These are phyloP conservation scores for Caloenas nicobarica DNA, from an alignment of 2,113 vertebrate species.

Conservation along the genomic window DNA sequence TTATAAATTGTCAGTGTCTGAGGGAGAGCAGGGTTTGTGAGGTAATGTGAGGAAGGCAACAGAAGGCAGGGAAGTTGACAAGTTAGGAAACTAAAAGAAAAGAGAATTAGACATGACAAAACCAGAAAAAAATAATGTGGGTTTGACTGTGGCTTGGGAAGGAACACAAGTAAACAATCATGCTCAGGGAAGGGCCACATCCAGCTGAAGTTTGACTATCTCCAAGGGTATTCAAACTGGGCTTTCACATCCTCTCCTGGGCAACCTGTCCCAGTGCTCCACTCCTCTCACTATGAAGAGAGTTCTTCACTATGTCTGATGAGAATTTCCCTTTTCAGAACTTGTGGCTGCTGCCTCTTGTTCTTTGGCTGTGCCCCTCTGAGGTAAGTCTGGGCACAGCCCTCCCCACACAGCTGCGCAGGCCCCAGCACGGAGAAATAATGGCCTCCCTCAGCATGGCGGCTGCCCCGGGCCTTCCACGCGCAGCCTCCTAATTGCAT, in stretches of 20 bases:
- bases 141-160: neutral
- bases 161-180: neutral
- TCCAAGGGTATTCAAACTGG: neutral
- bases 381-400: neutral
- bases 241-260: neutral
- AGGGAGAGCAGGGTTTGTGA: neutral
- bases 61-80: neutral
- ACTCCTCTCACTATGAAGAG: accelerated
- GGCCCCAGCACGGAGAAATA: neutral
- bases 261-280: neutral
- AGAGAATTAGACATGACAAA: neutral
- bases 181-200: accelerated
- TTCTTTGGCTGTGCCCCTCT: neutral
- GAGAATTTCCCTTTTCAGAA: neutral
- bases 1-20: neutral
- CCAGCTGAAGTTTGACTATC: neutral
- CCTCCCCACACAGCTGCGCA: accelerated
- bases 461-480: accelerated
- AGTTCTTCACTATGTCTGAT: neutral
- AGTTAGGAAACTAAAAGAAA: neutral
- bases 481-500: neutral
- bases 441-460: accelerated
- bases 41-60: neutral
- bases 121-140: neutral
- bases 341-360: neutral